Evolutionary conservation across 2,797 vertebrate genomes (phyloP).

Genomic region (Lateolabrax maculatus): DNA sequence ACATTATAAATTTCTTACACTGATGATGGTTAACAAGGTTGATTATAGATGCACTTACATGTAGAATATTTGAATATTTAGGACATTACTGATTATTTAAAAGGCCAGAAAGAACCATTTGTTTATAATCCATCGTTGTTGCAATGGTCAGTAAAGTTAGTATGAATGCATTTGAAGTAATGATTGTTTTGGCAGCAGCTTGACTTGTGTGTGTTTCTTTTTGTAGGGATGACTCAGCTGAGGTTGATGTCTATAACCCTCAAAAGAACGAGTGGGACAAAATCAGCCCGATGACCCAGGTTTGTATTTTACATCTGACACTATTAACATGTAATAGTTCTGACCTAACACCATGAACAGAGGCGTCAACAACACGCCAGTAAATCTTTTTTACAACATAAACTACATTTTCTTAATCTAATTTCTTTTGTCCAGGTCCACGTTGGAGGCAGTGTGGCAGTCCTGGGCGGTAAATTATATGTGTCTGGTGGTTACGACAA

Average conservation of each 20-base stretch:
- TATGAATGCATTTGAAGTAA: not conserved
- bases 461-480: conserved; percentile 92
- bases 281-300: conserved; percentile 96
- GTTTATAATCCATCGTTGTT: not conserved
- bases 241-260: conserved; percentile 96
- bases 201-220: conserved; percentile 49
- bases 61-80: not conserved
- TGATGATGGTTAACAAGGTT: not conserved
- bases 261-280: conserved; percentile 95
- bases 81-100: not conserved
- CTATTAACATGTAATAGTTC: not conserved
- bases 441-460: conserved; percentile 94
- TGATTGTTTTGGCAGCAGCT: conserved; percentile 13
- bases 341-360: not conserved
- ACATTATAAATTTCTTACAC: not conserved
- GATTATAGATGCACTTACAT: not conserved
- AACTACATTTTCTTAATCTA: not conserved
- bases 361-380: not conserved
- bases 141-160: not conserved
- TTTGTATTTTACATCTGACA: conserved; percentile 73
- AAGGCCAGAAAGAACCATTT: not conserved
- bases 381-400: not conserved
- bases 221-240: conserved; percentile 94
- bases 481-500: conserved; percentile 97
- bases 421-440: conserved; percentile 88